Evolutionary conservation across 2,797 vertebrate species (phyloP), one percentile per base, ranked within the genome.

Genomic region (Bradypodion ventrale): DNA sequence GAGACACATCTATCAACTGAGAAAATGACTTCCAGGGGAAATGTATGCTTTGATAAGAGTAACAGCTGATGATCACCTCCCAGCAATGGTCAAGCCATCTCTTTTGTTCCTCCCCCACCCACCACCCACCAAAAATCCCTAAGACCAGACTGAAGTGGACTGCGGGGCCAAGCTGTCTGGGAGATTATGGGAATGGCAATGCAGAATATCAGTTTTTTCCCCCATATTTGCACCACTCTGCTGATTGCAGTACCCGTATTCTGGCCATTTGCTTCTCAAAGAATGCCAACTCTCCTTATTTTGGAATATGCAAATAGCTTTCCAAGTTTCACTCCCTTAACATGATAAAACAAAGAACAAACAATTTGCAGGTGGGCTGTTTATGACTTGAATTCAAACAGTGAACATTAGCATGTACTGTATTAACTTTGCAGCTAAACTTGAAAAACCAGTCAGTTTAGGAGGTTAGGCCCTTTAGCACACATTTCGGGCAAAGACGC

Each of bases 401-500:
- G 84, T 87, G 90, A 84, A 32, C 79, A 87, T 93, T 93, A 93
- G 91, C 91, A 93, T 93, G 90, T 92, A 89, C 93, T 93, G 90
- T 92, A 89, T 93, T 93, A 90, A 89, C 93, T 94, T 93, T 92
- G 88, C 90, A 79, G 91, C 85, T 89, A 88, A 92, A 94, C 94
- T 85, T 88, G 93, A 92, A 90, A 85, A 92, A 1, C 91, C 32
- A 40, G 93, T 92, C 88, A 29, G 32, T 89, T 77, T 87, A 68
- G 84, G 49, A 9, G 78, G 85, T 37, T 27, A n/a, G 19, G 75
- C 88, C 81, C 84, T 77, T 82, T 88, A 75, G 86, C 89, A 92
- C 89, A 68, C 84, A 89, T 92, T 91, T 93, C 83, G 23, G 52
- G 37, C 79, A 83, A 77, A 37, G 37, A 66, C 44, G 12, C 32